Evolutionary conservation across 2,113 vertebrate genomes (phyloP), one percentile per base, ranked within the genome.

Genomic region (Mystacornis crossleyi): DNA sequence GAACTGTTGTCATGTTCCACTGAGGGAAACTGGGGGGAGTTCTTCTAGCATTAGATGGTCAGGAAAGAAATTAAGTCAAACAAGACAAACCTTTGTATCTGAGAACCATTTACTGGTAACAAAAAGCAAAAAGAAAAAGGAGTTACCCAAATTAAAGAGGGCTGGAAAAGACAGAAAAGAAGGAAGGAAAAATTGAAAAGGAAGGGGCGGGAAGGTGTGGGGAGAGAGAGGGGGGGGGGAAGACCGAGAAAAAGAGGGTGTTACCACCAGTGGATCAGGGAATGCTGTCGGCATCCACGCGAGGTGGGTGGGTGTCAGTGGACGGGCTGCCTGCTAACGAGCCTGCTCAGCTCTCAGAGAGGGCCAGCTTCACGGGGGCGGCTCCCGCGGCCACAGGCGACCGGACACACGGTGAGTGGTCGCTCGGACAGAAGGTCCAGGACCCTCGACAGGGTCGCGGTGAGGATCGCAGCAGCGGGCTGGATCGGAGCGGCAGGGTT

Each of bases 1-100:
- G 28, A 11, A 1, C 5, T 25, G 29, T 33, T 34, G 23, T 14
- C 6, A 1, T 3, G 2, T 28, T 50, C 18, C 45, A 36, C 18
- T 28, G n/a, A 69, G 18, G n/a, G 25, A 69, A 50, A 14, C n/a
- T 16, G 26, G 2, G 0, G 50, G 25, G 18, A 50, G 9, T 8
- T 50, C 9, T 50, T 48, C 28, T 36, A 50, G 24, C 19, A 29
- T 20, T 36, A 28, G 25, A 36, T 50, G 47, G n/a, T 69, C n/a
- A 50, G n/a, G n/a, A 36, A 21, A 5, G 19, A 50, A 69, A 50
- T 50, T 36, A 21, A 36, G 47, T 19, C n/a, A 50, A 50, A 15
- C 4, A 4, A 36, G 65, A n/a, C 65, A 48, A n/a, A 26, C 20
- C 20, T n/a, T n/a, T 47, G 15, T 66, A 19, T 67, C 24, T 36